These are phyloP conservation scores for Dryobotodes eremita DNA, from an alignment of 2,888 invertebrate species.

Conservation along the genomic window DNA sequence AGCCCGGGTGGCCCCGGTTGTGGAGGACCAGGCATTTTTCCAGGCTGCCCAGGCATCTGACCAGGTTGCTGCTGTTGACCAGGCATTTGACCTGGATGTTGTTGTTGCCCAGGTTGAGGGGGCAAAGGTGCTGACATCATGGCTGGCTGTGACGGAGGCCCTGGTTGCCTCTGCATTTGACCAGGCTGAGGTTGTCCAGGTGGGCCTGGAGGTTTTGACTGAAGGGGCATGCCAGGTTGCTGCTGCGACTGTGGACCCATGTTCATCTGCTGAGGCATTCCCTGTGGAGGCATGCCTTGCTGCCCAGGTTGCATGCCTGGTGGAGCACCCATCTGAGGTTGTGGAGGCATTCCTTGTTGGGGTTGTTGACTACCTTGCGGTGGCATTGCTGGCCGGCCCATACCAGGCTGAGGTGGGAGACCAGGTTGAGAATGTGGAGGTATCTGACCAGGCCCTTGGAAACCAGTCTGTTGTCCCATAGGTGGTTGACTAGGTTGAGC, in stretches of 20 bases:
- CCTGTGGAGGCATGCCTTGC: conserved; percentile 65
- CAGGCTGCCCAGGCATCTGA: conserved; percentile 60
- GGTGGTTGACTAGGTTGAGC: conserved; percentile 74
- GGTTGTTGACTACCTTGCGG: conserved; percentile 60
- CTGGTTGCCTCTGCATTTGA: conserved; percentile 58
- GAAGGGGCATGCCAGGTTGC: conserved; percentile 61
- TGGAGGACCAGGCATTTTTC: conserved; percentile 59
- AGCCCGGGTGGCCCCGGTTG: conserved; percentile 65
- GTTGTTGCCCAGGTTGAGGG: conserved; percentile 43
- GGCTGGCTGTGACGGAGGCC: conserved; percentile 56
- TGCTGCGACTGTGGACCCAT: conserved; percentile 58
- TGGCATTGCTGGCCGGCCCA: conserved; percentile 74
- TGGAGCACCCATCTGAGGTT: conserved; percentile 60
- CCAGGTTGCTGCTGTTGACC: conserved; percentile 48
- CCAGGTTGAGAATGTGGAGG: conserved; percentile 74
- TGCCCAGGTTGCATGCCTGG: conserved; percentile 55
- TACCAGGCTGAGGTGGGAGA: conserved; percentile 61
- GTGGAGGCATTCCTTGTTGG: conserved; percentile 68
- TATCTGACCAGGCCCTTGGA: conserved; percentile 66
- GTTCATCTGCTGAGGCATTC: conserved; percentile 68
- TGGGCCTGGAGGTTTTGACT: conserved; percentile 56
- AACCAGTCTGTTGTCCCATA: conserved; percentile 65
- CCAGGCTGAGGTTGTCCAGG: conserved; percentile 66
- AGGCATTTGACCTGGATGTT: conserved; percentile 38
- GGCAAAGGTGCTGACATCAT: conserved; percentile 48